Percentiles rank a stretch among this genome's conserved stretches.
Evolutionary conservation across 2,888 invertebrate genomes (phyloP).

Genomic region (Agonopterix subpropinquella): DNA sequence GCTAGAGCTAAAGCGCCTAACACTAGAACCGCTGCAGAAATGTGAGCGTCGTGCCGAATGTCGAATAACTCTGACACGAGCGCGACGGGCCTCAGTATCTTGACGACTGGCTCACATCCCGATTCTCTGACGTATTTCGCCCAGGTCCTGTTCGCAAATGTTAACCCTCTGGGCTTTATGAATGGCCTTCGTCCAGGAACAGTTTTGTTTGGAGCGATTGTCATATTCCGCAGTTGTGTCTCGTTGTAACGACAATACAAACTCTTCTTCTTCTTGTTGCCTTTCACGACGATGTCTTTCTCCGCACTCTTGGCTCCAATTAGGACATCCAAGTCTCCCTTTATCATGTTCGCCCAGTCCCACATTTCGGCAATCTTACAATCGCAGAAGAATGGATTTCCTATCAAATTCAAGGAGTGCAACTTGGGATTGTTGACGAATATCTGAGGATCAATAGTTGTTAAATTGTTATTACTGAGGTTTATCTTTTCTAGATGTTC

Average conservation of each 20-base stretch:
- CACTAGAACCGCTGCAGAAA: conserved; percentile 45
- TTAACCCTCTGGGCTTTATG: conserved; percentile 74
- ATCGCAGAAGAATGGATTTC: conserved; percentile 82
- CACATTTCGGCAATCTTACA: conserved; percentile 82
- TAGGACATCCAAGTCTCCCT: conserved; percentile 78
- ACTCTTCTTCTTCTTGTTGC: conserved; percentile 78
- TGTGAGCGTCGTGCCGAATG: conserved; percentile 16
- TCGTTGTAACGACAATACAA: conserved; percentile 79
- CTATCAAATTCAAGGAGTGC: conserved; percentile 77
- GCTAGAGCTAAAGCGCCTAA: conserved; percentile 47
- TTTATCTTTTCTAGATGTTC: conserved; percentile 77
- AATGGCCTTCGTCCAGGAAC: conserved; percentile 74
- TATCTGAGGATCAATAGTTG: conserved; percentile 73
- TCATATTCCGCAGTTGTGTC: conserved; percentile 67
- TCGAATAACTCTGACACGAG: conserved; percentile 39
- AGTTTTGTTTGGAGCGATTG: conserved; percentile 63
- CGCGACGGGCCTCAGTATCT: conserved; percentile 62
- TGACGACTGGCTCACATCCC: conserved; percentile 74
- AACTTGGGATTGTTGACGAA: conserved; percentile 75
- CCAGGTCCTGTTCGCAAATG: conserved; percentile 80
- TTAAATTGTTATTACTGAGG: conserved; percentile 78
- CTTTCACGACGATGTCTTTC: conserved; percentile 78
- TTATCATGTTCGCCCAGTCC: conserved; percentile 82
- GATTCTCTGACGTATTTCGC: conserved; percentile 82
- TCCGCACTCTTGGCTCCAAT: conserved; percentile 79